Conservation (phyloP, 1,140 invertebrate genomes). For the Pseudomyrmex gracilis region DNA sequence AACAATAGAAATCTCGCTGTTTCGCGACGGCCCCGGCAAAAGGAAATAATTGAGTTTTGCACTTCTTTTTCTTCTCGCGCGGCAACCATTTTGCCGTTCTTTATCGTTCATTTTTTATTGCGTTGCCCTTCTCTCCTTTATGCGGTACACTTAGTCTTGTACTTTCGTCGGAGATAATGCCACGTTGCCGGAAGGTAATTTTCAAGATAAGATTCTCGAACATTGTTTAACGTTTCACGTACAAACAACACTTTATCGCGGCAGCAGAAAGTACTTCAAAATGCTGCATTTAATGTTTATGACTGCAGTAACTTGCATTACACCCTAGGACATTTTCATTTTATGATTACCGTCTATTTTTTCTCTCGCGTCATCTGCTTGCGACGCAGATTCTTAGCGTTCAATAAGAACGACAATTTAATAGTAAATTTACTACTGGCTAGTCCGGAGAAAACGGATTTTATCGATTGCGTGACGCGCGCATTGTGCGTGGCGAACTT, state of each 20-base stretch:
- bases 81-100: slow-evolving; percentile 48
- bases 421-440: background rate
- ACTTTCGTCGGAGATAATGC: slow-evolving; percentile 55
- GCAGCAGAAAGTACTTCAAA: slow-evolving; percentile 8
- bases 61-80: slow-evolving; percentile 34
- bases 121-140: slow-evolving; percentile 22
- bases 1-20: slow-evolving; percentile 52
- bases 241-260: slow-evolving; percentile 42
- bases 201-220: slow-evolving; percentile 53
- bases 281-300: slow-evolving; percentile 22
- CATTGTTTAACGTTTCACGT: slow-evolving; percentile 50
- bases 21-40: slow-evolving; percentile 20
- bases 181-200: slow-evolving; percentile 53
- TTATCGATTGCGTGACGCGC: slow-evolving; percentile 71
- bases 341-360: slow-evolving; percentile 16
- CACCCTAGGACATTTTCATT: background rate
- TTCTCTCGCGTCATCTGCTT: background rate
- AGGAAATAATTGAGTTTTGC: slow-evolving; percentile 48
- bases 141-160: slow-evolving; percentile 50
- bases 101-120: slow-evolving; percentile 56
- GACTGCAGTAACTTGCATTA: slow-evolving; percentile 15
- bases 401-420: slow-evolving; percentile 7
- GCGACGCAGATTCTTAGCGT: background rate
- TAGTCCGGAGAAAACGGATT: slow-evolving; percentile 18
- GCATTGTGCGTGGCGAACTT: slow-evolving; percentile 59